These are phyloP conservation scores for Thamnaconus septentrionalis DNA, from an alignment of 2,113 vertebrate genomes.

Conservation along the genomic window DNA sequence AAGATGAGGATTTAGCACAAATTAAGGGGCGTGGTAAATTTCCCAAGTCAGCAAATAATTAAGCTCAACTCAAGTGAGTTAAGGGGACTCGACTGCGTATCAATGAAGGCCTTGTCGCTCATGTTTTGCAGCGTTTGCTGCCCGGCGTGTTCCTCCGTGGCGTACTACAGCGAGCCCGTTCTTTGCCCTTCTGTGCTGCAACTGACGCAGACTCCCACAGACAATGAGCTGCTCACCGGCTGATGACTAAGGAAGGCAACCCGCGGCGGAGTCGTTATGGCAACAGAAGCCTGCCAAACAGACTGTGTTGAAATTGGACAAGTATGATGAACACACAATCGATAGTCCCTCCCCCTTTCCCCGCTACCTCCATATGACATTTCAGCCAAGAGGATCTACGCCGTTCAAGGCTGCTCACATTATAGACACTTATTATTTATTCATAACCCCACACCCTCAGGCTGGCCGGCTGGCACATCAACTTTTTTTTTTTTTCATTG, in stretches of 20 bases:
- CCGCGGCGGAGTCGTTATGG: slow-evolving; percentile 72
- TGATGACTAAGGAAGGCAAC: slow-evolving; percentile 73
- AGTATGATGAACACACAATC: slow-evolving; percentile 60
- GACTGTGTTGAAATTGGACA: slow-evolving; percentile 69
- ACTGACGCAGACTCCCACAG: slow-evolving; percentile 61
- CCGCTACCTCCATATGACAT: slow-evolving; percentile 64
- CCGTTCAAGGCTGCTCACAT: not conserved
- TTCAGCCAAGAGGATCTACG: slow-evolving; percentile 30
- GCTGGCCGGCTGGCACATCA: too few relatives aligned
- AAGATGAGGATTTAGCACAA: too few relatives aligned
- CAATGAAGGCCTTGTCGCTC: slow-evolving; percentile 19
- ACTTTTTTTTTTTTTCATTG: too few relatives aligned
- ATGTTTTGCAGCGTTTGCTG: slow-evolving; percentile 6
- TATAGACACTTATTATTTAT: too few relatives aligned
- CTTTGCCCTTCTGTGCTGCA: slow-evolving; percentile 44
- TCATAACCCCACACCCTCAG: too few relatives aligned
- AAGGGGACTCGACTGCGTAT: not conserved
- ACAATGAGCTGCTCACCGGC: slow-evolving; percentile 59
- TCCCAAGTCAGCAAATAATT: too few relatives aligned
- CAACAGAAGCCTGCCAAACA: slow-evolving; percentile 72
- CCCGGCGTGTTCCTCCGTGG: slow-evolving; percentile 4
- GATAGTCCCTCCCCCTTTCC: slow-evolving; percentile 27
- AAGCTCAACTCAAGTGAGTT: too few relatives aligned
- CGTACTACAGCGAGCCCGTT: slow-evolving; percentile 24
- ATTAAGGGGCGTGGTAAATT: too few relatives aligned